phyloP scores from a whole-genome alignment of 37 sponge, comb jelly and placozoan species.

The Cliona cf. orientalis region DNA sequence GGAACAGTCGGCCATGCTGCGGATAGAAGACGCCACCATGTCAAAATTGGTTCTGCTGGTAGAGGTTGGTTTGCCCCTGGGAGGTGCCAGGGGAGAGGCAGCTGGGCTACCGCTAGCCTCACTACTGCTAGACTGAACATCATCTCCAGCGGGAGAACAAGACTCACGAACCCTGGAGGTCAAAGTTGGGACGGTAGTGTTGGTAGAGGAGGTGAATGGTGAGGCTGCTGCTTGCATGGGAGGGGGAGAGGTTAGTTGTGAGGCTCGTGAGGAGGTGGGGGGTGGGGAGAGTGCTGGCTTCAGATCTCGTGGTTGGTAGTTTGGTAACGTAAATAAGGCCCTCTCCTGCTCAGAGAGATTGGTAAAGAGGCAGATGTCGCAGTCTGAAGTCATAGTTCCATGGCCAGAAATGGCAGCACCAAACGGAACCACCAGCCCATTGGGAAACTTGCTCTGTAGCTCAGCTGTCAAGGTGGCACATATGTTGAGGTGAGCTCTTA shows the following conservation, averaged over 20 bases:
- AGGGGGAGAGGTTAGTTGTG: not conserved
- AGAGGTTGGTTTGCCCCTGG: not conserved
- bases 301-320: slow-evolving; percentile 8
- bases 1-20: not conserved
- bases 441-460: slow-evolving; percentile 21
- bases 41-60: slow-evolving; percentile 11
- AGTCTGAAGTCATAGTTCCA: slow-evolving; percentile 55
- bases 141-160: not conserved
- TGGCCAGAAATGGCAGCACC: slow-evolving; percentile 58
- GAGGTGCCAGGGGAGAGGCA: not conserved
- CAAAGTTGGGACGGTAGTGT: too few relatives aligned
- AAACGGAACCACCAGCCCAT: slow-evolving; percentile 52
- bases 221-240: not conserved
- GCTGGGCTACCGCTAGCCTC: not conserved
- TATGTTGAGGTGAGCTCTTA: slow-evolving; percentile 7
- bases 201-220: not conserved
- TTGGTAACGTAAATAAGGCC: not conserved
- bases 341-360: slow-evolving; percentile 23
- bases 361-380: slow-evolving; percentile 54
- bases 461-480: not conserved
- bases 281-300: not conserved
- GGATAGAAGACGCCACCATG: not conserved
- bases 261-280: not conserved
- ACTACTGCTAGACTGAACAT: not conserved
- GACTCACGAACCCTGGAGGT: too few relatives aligned